These are phyloP conservation scores for Hirtodrosophila trivittata DNA, from an alignment of 2,888 invertebrate genomes.

Conservation along the genomic window DNA sequence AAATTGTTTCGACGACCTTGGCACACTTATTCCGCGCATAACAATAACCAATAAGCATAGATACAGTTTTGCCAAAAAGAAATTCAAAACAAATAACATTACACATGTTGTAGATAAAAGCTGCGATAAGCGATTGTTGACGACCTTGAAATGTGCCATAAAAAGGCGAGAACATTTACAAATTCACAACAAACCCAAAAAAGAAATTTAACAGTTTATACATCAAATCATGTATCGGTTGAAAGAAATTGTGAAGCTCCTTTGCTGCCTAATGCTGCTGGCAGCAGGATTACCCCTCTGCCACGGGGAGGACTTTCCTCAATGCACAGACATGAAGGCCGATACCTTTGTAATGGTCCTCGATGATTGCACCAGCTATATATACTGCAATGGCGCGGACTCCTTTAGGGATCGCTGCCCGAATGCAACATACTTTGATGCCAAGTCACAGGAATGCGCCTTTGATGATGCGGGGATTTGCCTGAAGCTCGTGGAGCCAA, in stretches of 20 bases:
- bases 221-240: conserved; percentile 16
- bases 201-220: background rate
- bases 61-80: conserved; percentile 27
- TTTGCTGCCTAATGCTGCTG: conserved; percentile 41
- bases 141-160: conserved; percentile 39
- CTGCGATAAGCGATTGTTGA: conserved; percentile 24
- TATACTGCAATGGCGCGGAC: conserved; percentile 68
- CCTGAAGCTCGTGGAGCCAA: conserved; percentile 4
- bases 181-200: conserved; percentile 12
- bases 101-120: conserved; percentile 38
- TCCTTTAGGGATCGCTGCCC: conserved; percentile 73
- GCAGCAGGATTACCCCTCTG: background rate
- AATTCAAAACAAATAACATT: background rate
- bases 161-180: conserved; percentile 6
- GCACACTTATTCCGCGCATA: conserved; percentile 25
- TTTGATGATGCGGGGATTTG: conserved; percentile 68
- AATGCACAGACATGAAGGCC: conserved; percentile 47
- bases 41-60: conserved; percentile 11
- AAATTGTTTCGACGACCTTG: conserved; percentile 33
- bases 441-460: conserved; percentile 58
- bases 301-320: conserved; percentile 53
- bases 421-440: conserved; percentile 69
- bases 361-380: conserved; percentile 69
- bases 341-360: conserved; percentile 61
- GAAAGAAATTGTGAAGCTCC: background rate